Base-by-base conservation (phyloP, 1,140 invertebrate genomes). In the Drosophila parvula region DNA sequence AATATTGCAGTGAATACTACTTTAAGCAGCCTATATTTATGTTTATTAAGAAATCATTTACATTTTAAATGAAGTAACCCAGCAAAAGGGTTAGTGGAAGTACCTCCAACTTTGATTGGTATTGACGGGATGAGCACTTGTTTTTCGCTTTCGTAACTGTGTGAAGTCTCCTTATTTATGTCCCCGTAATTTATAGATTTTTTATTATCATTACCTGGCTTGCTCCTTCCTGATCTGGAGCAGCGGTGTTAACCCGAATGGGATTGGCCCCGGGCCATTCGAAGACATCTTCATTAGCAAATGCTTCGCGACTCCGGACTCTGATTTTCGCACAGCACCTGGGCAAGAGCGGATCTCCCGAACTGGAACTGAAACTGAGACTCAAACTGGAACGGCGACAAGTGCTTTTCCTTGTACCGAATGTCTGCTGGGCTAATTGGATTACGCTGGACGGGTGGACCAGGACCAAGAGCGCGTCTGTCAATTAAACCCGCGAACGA, bases 321-420 rank as follows among this genome's bases (percentile, higher is more conserved):
- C 34, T 59, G 56, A 34, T 53, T 44, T 51, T 51, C 51, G 38
- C 16, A 30, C 51, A 14, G 36, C 22, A 43, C 16, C 47, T 30
- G 47, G 28, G 9, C 3, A n/a, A 14, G 22, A n/a, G 45, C 16
- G 16, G 16, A 51, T 36, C 50, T 51, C 11, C 18, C 16, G 48
- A 50, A 50, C 7, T 22, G 32, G 18, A 38, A 18, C 50, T n/a
- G 32, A 16, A 32, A 41, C 55, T 32, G 48, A 61, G 28, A 38
- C 18, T 12, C 28, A 57, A 59, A 43, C 28, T 43, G 61, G 56
- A 30, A 30, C 22, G 61, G 43, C 83, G 80, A 89, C 84, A 89
- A 88, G 84, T 88, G 84, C 84, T 88, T 88, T 88, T 88, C 88
- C 84, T 78, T 88, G 84, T 88, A 89, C 80, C 55, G 79, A 84